These are phyloP conservation scores for Psammodynastes pulverulentus DNA, from an alignment of 2,113 vertebrate genomes.

Conservation along the genomic window DNA sequence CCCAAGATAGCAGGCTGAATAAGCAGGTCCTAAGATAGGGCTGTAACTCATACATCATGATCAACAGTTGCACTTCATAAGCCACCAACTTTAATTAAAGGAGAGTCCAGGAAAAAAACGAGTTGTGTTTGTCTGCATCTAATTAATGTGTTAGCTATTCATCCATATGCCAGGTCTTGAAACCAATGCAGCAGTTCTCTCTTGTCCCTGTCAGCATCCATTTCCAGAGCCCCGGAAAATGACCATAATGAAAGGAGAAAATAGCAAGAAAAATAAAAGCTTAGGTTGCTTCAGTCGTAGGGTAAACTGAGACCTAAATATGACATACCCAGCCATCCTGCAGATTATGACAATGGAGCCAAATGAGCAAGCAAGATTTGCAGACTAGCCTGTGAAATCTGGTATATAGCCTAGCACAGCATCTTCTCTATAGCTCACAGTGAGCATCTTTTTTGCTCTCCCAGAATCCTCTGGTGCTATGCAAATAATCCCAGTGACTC, in stretches of 20 bases:
- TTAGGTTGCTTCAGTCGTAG: neutral
- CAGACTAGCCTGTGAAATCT: slow-evolving; percentile 66
- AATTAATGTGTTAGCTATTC: neutral
- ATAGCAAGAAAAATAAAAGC: too few relatives aligned
- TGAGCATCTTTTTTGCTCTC: too few relatives aligned
- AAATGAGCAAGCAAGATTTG: slow-evolving; percentile 64
- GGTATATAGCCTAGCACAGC: neutral
- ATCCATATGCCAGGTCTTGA: neutral
- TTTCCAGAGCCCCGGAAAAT: neutral
- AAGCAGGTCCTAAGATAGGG: slow-evolving; percentile 12
- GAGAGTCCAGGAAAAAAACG: neutral
- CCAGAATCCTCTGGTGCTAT: too few relatives aligned
- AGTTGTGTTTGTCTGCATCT: slow-evolving; percentile 16
- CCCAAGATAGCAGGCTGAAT: slow-evolving; percentile 8
- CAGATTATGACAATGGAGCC: slow-evolving; percentile 57
- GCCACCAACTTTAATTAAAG: slow-evolving; percentile 26
- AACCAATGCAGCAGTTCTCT: neutral
- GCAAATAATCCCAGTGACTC: too few relatives aligned
- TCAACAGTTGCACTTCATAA: slow-evolving; percentile 12
- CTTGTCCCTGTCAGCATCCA: neutral
- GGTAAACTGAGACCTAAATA: neutral
- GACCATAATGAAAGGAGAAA: neutral
- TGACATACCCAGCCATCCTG: slow-evolving; percentile 22
- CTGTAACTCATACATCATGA: slow-evolving; percentile 9
- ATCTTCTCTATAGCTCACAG: too few relatives aligned